Evolutionary conservation across 1,140 invertebrate species (phyloP), one percentile per base, ranked within the genome.

Genomic region (Asobara japonica): DNA sequence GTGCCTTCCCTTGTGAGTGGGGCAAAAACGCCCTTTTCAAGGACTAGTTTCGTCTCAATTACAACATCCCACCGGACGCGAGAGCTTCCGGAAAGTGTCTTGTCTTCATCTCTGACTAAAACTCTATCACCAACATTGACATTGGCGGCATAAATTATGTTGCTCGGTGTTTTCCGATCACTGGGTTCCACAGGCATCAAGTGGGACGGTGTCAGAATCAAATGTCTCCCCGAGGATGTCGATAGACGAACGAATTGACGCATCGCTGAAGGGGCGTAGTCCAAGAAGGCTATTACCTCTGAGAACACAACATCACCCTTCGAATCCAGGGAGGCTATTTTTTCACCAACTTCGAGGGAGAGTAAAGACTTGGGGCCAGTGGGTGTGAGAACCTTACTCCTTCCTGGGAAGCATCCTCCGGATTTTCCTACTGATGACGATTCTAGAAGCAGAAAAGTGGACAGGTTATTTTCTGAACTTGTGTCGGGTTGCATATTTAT

Each of bases 261-360:
- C 38, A 86, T 90, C 65, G 92, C 89, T 5, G 89, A 86, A 0
- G 90, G 86, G 77, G 95, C 90, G 70, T 93, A 90, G 82, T 98
- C 96, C 77, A 99, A 90, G 86, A 98, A 98, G 56, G 95, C 90
- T 62, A 97, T 89, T n/a, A 97, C 94, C 82, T 95, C 92, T 83
- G 94, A 96, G 88, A 91, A 98, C 10, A 92, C 89, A 3, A 94
- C 81, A 56, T 91, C 86, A 3, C 94, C 94, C 2, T 89, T 86
- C 18, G 83, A 76, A 75, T 93, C 91, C 69, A 94, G 82, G n/a
- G 95, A 90, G n/a, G 96, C 90, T 25, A 99, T 91, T 30, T 88
- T 83, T 66, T 98, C 96, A 3, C 97, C 97, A 18, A 94, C 85
- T 60, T 81, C 79, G n/a, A 98, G 76, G 13, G 94, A 87, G 36